Percentiles rank a stretch among this genome's conserved stretches.
phyloP scores from a whole-genome alignment of 2,113 vertebrate species.

The Tenebrosternarchus preto region DNA sequence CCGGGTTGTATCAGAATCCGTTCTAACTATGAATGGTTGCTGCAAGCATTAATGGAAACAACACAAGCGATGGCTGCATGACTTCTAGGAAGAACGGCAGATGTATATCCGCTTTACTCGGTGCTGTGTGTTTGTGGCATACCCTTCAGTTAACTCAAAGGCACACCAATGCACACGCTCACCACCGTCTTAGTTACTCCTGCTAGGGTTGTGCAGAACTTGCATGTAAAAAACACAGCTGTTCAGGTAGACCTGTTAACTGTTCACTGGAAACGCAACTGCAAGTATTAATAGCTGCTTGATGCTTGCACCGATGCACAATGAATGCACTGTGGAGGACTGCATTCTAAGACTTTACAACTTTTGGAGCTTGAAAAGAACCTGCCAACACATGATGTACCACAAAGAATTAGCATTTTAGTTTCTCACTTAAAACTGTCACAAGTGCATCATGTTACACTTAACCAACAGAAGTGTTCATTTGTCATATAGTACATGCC shows the following conservation, averaged over 20 bases:
- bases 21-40: not conserved
- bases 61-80: constrained; percentile 3
- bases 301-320: not conserved
- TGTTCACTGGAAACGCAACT: not conserved
- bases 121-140: constrained; percentile 65
- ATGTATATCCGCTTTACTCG: constrained; percentile 65
- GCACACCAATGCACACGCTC: not conserved
- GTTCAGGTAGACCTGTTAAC: too few relatives aligned
- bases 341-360: not conserved
- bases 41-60: not conserved
- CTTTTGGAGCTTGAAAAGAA: not conserved
- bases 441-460: not conserved
- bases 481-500: constrained; percentile 30
- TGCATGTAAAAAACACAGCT: not conserved
- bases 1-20: not conserved
- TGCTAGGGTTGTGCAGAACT: constrained; percentile 2
- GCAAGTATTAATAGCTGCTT: not conserved
- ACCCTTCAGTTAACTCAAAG: constrained; percentile 61
- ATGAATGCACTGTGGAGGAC: not conserved
- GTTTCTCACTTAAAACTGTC: constrained; percentile 26
- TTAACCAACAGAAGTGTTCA: constrained; percentile 22
- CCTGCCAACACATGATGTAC: too few relatives aligned
- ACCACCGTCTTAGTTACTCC: constrained; percentile 1
- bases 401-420: not conserved
- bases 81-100: constrained; percentile 81